A percentile compares a stretch with the other conserved stretches of the same genome.
Conservation (phyloP, 1,140 invertebrate genomes). For the Drosophila eugracilis region DNA sequence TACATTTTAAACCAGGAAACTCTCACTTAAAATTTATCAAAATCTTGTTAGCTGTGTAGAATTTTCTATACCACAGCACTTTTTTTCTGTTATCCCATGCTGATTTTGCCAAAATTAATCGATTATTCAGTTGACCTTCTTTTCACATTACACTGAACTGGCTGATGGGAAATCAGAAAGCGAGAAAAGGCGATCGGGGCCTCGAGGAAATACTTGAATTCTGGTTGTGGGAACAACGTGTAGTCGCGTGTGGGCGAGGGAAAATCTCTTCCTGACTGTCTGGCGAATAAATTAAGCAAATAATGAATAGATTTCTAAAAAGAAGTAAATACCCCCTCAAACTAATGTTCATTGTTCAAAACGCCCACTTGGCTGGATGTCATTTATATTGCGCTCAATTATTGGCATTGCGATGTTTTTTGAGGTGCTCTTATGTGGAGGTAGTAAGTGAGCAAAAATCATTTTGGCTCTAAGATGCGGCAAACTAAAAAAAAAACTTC, state of each 20-base stretch:
- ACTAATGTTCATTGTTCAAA: conserved; percentile 10
- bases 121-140: conserved; percentile 35
- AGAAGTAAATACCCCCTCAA: neutral
- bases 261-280: conserved; percentile 45
- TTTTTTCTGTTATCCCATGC: neutral
- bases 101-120: conserved; percentile 6
- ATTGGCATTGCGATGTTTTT: conserved; percentile 33
- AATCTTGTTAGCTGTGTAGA: too few relatives aligned
- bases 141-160: conserved; percentile 54
- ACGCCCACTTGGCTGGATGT: conserved; percentile 33
- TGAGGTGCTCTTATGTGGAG: conserved; percentile 1
- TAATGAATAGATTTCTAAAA: conserved; percentile 27
- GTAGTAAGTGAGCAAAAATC: conserved; percentile 9
- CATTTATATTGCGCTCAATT: conserved; percentile 54
- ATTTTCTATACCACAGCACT: neutral
- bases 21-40: too few relatives aligned
- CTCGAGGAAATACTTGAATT: conserved; percentile 14
- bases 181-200: conserved; percentile 31
- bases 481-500: conserved; percentile 46
- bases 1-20: too few relatives aligned
- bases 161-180: conserved; percentile 60
- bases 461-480: conserved; percentile 16
- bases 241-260: conserved; percentile 21
- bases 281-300: conserved; percentile 31
- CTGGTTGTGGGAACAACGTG: conserved; percentile 15